A percentile compares a stretch with the other conserved stretches of the same genome.
Conservation (phyloP, 1,140 invertebrate species). For the Andricus grossulariae region DNA sequence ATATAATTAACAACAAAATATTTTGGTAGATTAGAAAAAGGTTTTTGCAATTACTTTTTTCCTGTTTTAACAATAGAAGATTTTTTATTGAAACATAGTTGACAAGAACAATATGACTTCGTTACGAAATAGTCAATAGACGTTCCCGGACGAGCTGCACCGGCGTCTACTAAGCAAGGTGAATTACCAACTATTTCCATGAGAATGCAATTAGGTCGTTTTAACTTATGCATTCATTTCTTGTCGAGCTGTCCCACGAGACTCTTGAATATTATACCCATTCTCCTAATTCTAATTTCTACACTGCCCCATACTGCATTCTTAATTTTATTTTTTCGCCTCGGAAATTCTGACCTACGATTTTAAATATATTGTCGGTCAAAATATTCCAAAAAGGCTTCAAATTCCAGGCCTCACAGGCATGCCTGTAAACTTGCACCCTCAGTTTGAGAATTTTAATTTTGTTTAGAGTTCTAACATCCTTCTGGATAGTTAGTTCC, state of each 20-base stretch:
- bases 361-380: neutral
- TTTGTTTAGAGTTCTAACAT: no score
- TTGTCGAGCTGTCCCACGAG: constrained; percentile 8
- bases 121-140: constrained; percentile 25
- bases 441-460: no score
- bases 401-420: no score
- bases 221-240: constrained; percentile 49
- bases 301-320: neutral
- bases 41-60: neutral
- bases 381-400: neutral
- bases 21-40: no score
- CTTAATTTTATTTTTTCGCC: neutral
- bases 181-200: constrained; percentile 47
- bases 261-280: neutral
- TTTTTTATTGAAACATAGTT: neutral
- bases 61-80: neutral
- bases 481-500: no score
- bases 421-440: no score
- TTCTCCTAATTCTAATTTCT: constrained; percentile 19
- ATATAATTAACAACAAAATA: no score
- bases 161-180: neutral
- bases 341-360: neutral
- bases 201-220: constrained; percentile 57
- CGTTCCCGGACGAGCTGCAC: neutral
- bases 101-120: neutral